Conservation (phyloP, 2,797 vertebrate genomes). For the Ibycter americanus region DNA sequence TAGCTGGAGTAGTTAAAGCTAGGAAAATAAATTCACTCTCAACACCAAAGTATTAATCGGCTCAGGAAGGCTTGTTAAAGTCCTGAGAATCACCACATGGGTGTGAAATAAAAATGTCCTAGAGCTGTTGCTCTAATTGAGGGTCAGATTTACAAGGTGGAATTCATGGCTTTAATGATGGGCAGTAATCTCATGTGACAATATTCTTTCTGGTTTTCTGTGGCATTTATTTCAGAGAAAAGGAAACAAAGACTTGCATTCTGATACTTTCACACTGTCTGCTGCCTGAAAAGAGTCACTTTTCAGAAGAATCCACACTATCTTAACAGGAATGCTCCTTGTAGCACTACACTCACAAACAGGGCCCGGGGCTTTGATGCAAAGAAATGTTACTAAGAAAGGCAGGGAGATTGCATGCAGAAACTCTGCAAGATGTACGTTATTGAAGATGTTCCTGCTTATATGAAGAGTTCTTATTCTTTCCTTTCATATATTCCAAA, state of each 20-base stretch:
- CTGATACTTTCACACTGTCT: neutral
- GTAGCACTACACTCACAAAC: neutral
- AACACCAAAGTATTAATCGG: slow-evolving; percentile 71
- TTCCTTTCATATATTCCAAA: neutral
- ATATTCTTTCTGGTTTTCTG: neutral
- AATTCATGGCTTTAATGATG: neutral
- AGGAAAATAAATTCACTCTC: slow-evolving; percentile 78
- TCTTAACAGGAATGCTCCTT: neutral
- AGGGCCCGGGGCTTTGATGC: neutral
- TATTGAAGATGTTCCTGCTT: neutral
- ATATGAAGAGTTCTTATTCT: neutral
- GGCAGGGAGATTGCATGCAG: neutral
- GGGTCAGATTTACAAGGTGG: neutral
- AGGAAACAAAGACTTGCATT: neutral
- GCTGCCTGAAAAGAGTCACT: neutral
- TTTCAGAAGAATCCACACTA: neutral
- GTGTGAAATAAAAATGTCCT: neutral
- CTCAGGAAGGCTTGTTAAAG: slow-evolving; percentile 20
- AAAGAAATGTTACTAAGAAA: neutral
- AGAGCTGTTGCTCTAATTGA: neutral
- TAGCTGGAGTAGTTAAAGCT: slow-evolving; percentile 73
- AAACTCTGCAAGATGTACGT: neutral
- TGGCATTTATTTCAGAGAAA: neutral
- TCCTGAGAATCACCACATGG: neutral
- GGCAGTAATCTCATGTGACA: neutral